Evolutionary conservation across 1,140 invertebrate genomes (phyloP).

Genomic region (Lepidurus apus): DNA sequence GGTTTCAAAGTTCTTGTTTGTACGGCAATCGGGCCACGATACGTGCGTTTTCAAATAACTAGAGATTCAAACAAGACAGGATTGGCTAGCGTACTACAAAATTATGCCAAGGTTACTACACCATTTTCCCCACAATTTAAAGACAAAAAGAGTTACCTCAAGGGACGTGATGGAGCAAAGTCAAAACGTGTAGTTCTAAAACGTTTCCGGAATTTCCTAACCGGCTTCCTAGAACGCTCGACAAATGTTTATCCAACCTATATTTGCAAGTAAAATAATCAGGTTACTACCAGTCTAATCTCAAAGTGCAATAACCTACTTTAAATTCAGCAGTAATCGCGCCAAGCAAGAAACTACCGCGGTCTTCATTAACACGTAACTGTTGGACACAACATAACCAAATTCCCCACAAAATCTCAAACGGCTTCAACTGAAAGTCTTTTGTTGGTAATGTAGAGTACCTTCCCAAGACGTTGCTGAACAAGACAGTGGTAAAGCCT

Average conservation of each 20-base stretch:
- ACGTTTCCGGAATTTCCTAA: slow-evolving; percentile 69
- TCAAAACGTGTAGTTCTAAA: slow-evolving; percentile 68
- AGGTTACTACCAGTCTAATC: background rate
- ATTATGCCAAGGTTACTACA: background rate
- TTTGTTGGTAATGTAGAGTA: too few species aligned
- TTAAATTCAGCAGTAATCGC: slow-evolving; percentile 20
- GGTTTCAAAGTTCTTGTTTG: slow-evolving; percentile 10
- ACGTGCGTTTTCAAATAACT: background rate
- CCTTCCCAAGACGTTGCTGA: background rate
- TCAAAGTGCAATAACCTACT: background rate
- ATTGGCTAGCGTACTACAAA: slow-evolving; percentile 13
- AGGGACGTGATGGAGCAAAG: slow-evolving; percentile 72
- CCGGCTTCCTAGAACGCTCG: slow-evolving; percentile 65
- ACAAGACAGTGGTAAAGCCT: background rate
- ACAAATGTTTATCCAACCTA: slow-evolving; percentile 66
- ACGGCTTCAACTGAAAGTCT: too few species aligned
- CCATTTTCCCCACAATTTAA: background rate
- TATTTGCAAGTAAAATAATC: slow-evolving; percentile 42
- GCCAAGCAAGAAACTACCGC: slow-evolving; percentile 20
- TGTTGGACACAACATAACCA: slow-evolving; percentile 2
- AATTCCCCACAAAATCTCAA: background rate
- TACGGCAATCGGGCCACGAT: background rate
- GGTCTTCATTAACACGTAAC: slow-evolving; percentile 4
- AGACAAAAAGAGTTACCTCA: slow-evolving; percentile 49
- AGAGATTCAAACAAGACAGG: slow-evolving; percentile 26